A percentile compares a stretch with the other conserved stretches of the same genome.
phyloP scores from a whole-genome alignment of 2,888 invertebrate species.

The Meliscaeva auricollis region DNA sequence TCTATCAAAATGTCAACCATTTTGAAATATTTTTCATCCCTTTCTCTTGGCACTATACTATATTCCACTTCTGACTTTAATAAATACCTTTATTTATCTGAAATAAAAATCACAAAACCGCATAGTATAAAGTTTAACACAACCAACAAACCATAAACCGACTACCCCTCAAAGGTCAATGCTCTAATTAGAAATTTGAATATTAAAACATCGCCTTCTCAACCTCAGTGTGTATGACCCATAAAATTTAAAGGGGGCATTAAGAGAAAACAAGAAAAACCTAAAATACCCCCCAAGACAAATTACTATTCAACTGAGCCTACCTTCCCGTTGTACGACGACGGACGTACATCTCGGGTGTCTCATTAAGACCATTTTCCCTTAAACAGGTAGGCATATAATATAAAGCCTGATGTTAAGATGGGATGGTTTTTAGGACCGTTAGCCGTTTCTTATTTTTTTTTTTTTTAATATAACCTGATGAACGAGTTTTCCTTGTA shows the following conservation, averaged over 20 bases:
- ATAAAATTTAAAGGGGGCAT: slow-evolving; percentile 19
- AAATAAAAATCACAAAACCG: slow-evolving; percentile 19
- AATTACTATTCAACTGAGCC: slow-evolving; percentile 47
- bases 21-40: slow-evolving; percentile 19
- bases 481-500: slow-evolving; percentile 45
- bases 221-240: not conserved
- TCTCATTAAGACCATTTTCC: slow-evolving; percentile 55
- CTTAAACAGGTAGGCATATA: slow-evolving; percentile 5
- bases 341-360: slow-evolving; percentile 15
- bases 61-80: not conserved
- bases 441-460: slow-evolving; percentile 17
- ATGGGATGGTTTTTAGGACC: slow-evolving; percentile 5
- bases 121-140: slow-evolving; percentile 2
- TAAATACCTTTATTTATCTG: slow-evolving; percentile 9
- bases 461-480: slow-evolving; percentile 9
- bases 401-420: not conserved
- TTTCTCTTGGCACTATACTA: not conserved
- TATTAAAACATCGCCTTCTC: slow-evolving; percentile 12
- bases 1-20: slow-evolving; percentile 59
- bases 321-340: not conserved
- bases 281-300: slow-evolving; percentile 41
- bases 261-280: not conserved
- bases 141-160: slow-evolving; percentile 18
- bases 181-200: slow-evolving; percentile 56
- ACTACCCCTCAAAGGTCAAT: slow-evolving; percentile 52